Conservation (phyloP, 2,888 invertebrate species). For the Crioceris asparagi region DNA sequence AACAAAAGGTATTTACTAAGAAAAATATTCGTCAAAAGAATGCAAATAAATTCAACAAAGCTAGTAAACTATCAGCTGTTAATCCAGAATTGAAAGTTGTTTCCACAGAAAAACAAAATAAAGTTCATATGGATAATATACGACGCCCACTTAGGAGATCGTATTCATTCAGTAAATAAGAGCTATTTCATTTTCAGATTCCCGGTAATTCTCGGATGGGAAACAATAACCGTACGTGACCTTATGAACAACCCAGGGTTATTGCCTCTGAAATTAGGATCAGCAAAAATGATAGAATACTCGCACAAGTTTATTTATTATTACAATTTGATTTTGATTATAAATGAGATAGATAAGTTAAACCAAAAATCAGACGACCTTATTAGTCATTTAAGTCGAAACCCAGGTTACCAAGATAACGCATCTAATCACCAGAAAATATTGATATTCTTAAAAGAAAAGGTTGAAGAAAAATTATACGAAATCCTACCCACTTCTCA, state of each 20-base stretch:
- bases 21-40: neutral
- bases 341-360: constrained; percentile 7
- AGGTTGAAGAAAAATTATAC: constrained; percentile 6
- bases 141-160: neutral
- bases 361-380: constrained; percentile 5
- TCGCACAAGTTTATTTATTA: constrained; percentile 10
- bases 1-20: neutral
- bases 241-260: constrained; percentile 4
- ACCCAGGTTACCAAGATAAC: too few species aligned
- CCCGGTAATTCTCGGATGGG: neutral
- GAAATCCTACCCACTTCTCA: constrained; percentile 8
- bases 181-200: neutral
- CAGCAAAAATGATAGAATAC: constrained; percentile 6
- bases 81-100: neutral
- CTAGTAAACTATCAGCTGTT: neutral
- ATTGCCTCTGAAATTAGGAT: constrained; percentile 10
- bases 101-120: neutral
- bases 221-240: neutral
- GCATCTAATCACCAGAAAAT: too few species aligned
- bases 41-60: neutral
- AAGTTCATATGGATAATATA: neutral
- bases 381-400: neutral
- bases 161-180: neutral
- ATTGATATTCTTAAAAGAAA: constrained; percentile 5
- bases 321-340: constrained; percentile 8